Evolutionary conservation across 2,113 vertebrate genomes (phyloP), one percentile per base, ranked within the genome.

Genomic region (Cnemophilus loriae): DNA sequence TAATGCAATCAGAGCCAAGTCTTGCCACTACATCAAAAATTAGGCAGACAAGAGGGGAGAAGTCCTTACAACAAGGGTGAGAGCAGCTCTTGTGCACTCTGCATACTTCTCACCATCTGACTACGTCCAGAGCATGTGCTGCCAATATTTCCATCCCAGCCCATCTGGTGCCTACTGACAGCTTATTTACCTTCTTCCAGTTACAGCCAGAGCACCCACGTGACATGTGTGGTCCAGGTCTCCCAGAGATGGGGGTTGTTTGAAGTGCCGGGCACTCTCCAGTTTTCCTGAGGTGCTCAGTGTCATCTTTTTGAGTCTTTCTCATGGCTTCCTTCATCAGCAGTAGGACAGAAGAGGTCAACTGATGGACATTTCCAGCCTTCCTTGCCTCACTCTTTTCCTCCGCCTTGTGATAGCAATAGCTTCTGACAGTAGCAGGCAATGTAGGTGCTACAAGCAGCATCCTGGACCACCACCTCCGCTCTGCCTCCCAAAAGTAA

Each of bases 371-470:
- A 57, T 28, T 91, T 61, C 32, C 26, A 67, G 20, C n/a, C 30
- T 64, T 68, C 32, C n/a, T 39, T 53, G 57, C 23, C 46, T 81
- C 37, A 67, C 3, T 18, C 14, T 71, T 55, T 75, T 87, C 64
- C 16, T 73, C 18, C 27, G 13, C 35, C 33, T 67, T 30, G 24
- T 41, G n/a, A 26, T 0, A 56, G 11, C 0, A 0, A 35, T 9
- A 84, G 32, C 16, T 91, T 50, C 67, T 85, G 47, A 26, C 33
- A 59, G 21, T 5, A 91, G n/a, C 42, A 74, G 46, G 26, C 28
- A 37, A 35, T 0, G 0, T 9, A 57, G 53, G 28, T 9, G 1
- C 60, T 46, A 49, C 28, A 60, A 56, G 57, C 8, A 52, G 7
- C 46, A 64, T 12, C n/a, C 16, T 46, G 42, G 59, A 81, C n/a